phyloP scores from a whole-genome alignment of 2,113 vertebrate species.

The Chionomys nivalis region DNA sequence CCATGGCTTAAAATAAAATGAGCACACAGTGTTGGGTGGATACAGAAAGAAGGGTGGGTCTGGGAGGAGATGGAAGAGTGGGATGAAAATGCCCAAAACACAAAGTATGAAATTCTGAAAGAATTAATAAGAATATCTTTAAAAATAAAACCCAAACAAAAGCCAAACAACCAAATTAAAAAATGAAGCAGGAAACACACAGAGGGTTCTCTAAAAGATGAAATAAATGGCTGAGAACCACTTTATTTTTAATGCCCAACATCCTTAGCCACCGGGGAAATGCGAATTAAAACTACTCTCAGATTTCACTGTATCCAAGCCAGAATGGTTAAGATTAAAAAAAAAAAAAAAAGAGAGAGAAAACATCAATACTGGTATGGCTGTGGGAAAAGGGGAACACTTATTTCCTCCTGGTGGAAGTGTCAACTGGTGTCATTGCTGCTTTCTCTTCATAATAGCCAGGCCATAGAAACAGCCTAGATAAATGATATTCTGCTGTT shows the following conservation, averaged over 20 bases:
- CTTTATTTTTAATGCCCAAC: neutral
- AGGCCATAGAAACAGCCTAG: neutral
- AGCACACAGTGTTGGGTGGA: neutral
- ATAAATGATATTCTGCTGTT: neutral
- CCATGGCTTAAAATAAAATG: neutral
- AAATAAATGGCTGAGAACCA: neutral
- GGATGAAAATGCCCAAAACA: neutral
- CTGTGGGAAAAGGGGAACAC: neutral
- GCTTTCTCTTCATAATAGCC: too few species aligned
- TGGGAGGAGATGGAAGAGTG: neutral
- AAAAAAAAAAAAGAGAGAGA: too few species aligned
- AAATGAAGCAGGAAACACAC: neutral
- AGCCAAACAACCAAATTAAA: neutral
- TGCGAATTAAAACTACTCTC: neutral
- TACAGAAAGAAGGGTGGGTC: neutral
- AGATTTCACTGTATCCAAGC: neutral
- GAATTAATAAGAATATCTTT: neutral
- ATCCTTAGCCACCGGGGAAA: neutral
- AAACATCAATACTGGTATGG: neutral
- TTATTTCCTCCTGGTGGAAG: neutral
- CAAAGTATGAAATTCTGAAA: neutral
- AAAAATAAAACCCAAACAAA: neutral
- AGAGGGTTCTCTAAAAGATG: neutral
- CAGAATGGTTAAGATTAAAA: neutral
- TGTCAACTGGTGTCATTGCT: neutral